A percentile compares a stretch with the other conserved stretches of the same genome.
phyloP scores from a whole-genome alignment of 2,113 vertebrate genomes.

The Leptosomus discolor region DNA sequence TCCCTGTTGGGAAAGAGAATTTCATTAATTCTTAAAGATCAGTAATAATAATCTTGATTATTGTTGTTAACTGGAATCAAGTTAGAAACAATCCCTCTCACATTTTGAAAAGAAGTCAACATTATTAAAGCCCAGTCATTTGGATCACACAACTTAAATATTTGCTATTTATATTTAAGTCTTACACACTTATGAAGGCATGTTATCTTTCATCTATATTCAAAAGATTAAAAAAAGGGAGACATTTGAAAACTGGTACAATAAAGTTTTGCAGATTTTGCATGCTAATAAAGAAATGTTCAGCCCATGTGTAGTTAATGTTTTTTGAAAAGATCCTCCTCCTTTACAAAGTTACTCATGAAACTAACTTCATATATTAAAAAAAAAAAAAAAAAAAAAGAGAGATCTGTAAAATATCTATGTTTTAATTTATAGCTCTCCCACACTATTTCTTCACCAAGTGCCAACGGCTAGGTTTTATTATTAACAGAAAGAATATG shows the following conservation, averaged over 20 bases:
- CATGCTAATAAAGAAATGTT: neutral
- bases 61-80: neutral
- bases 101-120: neutral
- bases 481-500: neutral
- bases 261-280: neutral
- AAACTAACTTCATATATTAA: neutral
- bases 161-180: neutral
- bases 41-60: neutral
- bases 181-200: neutral
- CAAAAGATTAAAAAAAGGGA: neutral
- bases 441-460: neutral
- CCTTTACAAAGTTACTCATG: neutral
- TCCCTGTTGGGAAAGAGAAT: neutral
- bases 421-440: neutral
- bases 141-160: neutral
- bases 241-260: neutral
- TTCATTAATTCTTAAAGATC: neutral
- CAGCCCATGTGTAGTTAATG: neutral
- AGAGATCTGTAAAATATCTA: neutral
- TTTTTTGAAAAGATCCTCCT: neutral
- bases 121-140: neutral
- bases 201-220: neutral
- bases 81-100: neutral
- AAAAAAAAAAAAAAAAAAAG: too few relatives aligned
- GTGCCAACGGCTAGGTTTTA: neutral